Conservation (phyloP, 2,888 invertebrate genomes). For the Tiliacea aurago region DNA sequence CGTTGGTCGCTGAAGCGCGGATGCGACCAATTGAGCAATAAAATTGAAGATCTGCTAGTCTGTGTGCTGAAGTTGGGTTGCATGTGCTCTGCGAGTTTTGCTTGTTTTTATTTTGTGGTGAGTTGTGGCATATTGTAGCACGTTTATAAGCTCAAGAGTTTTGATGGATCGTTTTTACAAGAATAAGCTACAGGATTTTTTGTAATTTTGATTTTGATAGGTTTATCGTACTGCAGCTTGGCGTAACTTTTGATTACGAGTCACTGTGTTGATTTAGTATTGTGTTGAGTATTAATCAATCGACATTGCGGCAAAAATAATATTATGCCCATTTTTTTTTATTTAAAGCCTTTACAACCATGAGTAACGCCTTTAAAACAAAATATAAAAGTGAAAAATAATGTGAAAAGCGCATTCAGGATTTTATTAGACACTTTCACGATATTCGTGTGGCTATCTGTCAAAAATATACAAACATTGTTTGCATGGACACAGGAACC, state of each 20-base stretch:
- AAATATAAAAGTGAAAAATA: too few relatives aligned
- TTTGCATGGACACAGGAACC: slow-evolving; percentile 36
- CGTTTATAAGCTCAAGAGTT: slow-evolving; percentile 11
- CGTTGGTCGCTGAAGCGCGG: slow-evolving; percentile 77
- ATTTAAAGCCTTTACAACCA: neutral
- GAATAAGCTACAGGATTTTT: neutral
- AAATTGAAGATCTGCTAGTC: slow-evolving; percentile 73
- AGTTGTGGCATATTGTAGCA: slow-evolving; percentile 23
- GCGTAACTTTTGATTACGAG: too few relatives aligned
- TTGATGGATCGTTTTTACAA: neutral
- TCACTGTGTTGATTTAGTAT: neutral
- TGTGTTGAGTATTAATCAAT: neutral
- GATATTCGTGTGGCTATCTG: neutral
- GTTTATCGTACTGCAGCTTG: neutral
- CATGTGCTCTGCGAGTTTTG: slow-evolving; percentile 58
- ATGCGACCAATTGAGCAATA: slow-evolving; percentile 88
- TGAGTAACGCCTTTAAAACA: too few relatives aligned
- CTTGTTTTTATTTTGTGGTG: slow-evolving; percentile 43
- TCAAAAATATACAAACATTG: slow-evolving; percentile 32
- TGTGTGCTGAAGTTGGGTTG: slow-evolving; percentile 51
- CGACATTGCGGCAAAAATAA: neutral
- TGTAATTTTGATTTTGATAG: neutral
- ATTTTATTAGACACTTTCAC: neutral
- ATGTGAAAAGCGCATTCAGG: neutral
- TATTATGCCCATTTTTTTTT: too few relatives aligned